Evolutionary conservation across 2,888 invertebrate species (phyloP).

Genomic region (Apamea anceps): DNA sequence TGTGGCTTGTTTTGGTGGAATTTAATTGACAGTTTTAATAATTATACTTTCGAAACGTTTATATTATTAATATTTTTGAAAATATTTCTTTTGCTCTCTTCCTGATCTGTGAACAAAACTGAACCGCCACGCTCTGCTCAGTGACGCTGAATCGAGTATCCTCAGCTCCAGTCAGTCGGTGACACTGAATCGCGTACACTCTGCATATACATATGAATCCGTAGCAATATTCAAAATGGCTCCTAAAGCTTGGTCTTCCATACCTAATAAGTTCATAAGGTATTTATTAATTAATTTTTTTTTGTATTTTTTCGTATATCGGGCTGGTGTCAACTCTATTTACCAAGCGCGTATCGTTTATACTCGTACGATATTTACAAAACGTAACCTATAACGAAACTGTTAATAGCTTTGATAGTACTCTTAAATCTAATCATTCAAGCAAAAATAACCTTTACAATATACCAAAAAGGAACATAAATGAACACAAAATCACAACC

Average conservation of each 20-base stretch:
- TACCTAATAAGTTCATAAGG: not conserved
- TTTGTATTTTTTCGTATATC: not conserved
- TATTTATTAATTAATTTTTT: too few species aligned
- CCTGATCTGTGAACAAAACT: too few species aligned
- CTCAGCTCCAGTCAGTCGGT: too few species aligned
- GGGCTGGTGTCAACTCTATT: too few species aligned
- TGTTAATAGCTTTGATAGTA: not conserved
- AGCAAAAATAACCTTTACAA: not conserved
- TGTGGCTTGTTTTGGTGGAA: not conserved
- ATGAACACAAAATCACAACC: constrained; percentile 22
- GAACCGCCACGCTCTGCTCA: too few species aligned
- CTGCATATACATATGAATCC: not conserved
- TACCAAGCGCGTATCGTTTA: not conserved
- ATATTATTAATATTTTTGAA: not conserved
- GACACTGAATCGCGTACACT: too few species aligned
- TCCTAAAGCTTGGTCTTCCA: not conserved
- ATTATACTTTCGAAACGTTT: not conserved
- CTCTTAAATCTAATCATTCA: not conserved
- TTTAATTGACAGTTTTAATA: not conserved
- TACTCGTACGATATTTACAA: too few species aligned
- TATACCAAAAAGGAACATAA: not conserved
- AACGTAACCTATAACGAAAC: too few species aligned
- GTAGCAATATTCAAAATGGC: not conserved
- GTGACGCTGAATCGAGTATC: too few species aligned
- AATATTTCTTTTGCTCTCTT: too few species aligned